Conservation (phyloP, 2,113 vertebrate genomes). For the Genyomyrus donnyi region DNA sequence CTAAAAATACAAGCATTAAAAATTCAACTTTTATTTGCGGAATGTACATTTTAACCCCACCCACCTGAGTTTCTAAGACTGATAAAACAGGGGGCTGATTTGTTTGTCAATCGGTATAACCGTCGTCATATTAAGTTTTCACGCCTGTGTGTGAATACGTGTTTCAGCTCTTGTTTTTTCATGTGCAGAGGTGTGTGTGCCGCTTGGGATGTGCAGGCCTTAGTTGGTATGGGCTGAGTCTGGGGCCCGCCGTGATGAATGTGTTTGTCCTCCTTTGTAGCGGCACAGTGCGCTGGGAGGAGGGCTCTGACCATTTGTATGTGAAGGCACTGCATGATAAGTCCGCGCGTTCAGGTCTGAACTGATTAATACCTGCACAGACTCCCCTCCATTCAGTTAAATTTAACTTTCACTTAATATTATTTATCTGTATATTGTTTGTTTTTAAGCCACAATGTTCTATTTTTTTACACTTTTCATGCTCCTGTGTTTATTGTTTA, state of each 20-base stretch:
- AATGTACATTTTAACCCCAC: not conserved
- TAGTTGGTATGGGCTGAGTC: slow-evolving; percentile 49
- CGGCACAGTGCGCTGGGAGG: slow-evolving; percentile 28
- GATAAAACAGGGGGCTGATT: not conserved
- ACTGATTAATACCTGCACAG: slow-evolving; percentile 25
- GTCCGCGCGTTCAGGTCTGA: slow-evolving; percentile 30
- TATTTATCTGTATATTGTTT: not conserved
- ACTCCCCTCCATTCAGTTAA: not conserved
- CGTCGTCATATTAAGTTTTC: not conserved
- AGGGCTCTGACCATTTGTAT: slow-evolving; percentile 52
- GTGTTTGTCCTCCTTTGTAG: slow-evolving; percentile 44
- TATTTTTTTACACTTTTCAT: not conserved
- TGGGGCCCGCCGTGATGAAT: slow-evolving; percentile 53
- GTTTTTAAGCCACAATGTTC: not conserved
- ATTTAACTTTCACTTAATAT: not conserved
- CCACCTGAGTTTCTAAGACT: not conserved
- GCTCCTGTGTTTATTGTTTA: not conserved
- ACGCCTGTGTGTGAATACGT: not conserved
- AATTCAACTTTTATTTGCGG: not conserved
- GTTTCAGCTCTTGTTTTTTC: not conserved
- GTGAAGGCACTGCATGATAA: slow-evolving; percentile 47
- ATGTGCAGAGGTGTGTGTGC: not conserved
- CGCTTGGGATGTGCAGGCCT: slow-evolving; percentile 7
- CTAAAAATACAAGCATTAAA: not conserved
- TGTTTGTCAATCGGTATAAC: not conserved